A percentile compares a stretch with the other conserved stretches of the same genome.
phyloP scores from a whole-genome alignment of 92 coral and sea anemone species.

The Hydrozoanthus gracilis region DNA sequence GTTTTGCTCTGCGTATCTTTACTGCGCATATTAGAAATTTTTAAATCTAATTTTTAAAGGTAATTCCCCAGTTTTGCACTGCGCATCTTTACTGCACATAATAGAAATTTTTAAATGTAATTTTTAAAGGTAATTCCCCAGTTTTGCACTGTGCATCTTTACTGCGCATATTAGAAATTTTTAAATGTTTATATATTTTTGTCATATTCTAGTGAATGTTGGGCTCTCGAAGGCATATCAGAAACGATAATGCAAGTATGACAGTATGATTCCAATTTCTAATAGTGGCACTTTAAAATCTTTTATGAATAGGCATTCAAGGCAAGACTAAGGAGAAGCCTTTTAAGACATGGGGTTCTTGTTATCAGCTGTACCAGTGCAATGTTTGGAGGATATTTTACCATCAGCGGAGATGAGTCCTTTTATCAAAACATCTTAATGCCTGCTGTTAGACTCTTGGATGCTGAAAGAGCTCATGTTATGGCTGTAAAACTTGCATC shows the following conservation, averaged over 20 bases:
- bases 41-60: no score
- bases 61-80: no score
- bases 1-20: no score
- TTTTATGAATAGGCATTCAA: constrained; percentile 36
- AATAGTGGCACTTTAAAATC: neutral
- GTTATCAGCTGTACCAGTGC: constrained; percentile 76
- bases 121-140: no score
- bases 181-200: no score
- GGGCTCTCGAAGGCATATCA: no score
- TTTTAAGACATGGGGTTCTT: constrained; percentile 70
- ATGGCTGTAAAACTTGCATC: constrained; percentile 90
- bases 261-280: neutral
- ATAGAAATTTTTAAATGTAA: no score
- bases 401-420: constrained; percentile 79
- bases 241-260: no score
- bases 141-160: no score
- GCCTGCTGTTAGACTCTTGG: constrained; percentile 77
- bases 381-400: constrained; percentile 66
- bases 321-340: constrained; percentile 59
- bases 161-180: no score
- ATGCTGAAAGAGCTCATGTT: constrained; percentile 87
- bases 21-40: no score
- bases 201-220: neutral
- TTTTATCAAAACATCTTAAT: constrained; percentile 78
- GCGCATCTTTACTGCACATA: no score